Evolutionary conservation across 2,888 invertebrate species (phyloP).

Genomic region (Drosophila nr. perissopoda): DNA sequence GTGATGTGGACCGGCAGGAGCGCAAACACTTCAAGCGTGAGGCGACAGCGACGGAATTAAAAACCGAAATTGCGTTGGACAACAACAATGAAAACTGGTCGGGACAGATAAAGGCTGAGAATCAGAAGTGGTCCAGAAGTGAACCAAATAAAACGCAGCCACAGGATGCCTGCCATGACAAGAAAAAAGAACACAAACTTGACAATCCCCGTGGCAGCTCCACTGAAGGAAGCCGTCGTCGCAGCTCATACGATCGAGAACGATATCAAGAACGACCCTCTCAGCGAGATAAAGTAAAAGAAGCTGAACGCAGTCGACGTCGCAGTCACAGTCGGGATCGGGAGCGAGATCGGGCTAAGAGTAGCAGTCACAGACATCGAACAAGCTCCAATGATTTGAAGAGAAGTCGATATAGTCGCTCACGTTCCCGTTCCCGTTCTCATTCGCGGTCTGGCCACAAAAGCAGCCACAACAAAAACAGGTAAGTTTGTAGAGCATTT

Average conservation of each 20-base stretch:
- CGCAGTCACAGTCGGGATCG: constrained; percentile 37
- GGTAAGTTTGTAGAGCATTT: constrained; percentile 32
- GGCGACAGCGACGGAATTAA: neutral
- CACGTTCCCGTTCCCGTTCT: constrained; percentile 31
- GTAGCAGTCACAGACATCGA: neutral
- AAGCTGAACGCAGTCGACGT: constrained; percentile 1
- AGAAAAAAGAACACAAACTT: constrained; percentile 8
- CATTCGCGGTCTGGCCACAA: constrained; percentile 1
- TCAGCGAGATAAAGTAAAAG: neutral
- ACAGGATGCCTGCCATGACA: neutral
- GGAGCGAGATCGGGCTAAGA: constrained; percentile 10
- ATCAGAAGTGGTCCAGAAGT: neutral
- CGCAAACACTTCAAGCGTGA: constrained; percentile 20
- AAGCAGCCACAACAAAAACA: constrained; percentile 10
- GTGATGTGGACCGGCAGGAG: neutral
- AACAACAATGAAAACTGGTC: constrained; percentile 4
- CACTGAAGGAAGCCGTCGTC: constrained; percentile 1
- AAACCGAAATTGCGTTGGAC: neutral
- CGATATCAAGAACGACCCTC: neutral
- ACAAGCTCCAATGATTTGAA: neutral
- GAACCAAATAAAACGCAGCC: neutral
- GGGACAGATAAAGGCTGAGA: neutral
- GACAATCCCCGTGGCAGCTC: neutral
- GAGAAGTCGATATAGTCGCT: constrained; percentile 23
- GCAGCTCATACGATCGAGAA: constrained; percentile 6